Percentiles rank a stretch among this genome's conserved stretches.
Conservation (phyloP, 2,797 vertebrate species). For the Emydoidea blandingii region DNA sequence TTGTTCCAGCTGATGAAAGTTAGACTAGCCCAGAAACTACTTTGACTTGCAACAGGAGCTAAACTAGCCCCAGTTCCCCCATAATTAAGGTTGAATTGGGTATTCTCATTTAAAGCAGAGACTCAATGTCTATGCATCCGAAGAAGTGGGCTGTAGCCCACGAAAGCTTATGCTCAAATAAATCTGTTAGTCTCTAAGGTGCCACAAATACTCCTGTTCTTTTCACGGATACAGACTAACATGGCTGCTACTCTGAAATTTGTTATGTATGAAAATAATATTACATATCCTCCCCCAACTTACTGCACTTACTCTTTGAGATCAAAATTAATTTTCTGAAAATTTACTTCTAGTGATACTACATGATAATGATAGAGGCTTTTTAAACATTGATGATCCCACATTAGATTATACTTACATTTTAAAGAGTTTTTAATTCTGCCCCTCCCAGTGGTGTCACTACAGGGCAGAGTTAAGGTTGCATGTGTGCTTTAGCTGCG, state of each 20-base stretch:
- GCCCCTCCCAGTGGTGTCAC: background rate
- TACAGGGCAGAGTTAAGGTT: background rate
- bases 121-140: background rate
- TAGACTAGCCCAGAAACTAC: background rate
- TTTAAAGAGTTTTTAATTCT: background rate
- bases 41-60: background rate
- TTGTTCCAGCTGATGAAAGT: background rate
- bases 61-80: background rate
- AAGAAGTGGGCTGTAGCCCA: no score
- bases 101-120: background rate
- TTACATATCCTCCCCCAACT: background rate
- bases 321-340: background rate
- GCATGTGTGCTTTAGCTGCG: background rate
- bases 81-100: background rate
- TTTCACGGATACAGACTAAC: no score
- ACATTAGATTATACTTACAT: background rate
- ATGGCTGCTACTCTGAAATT: no score
- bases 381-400: background rate
- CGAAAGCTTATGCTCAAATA: no score
- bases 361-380: background rate
- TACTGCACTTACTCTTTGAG: background rate
- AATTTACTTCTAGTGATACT: background rate
- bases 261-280: background rate
- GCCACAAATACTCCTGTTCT: no score
- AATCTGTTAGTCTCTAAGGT: no score